Base-by-base conservation (phyloP, 2,113 vertebrate genomes). In the Cettia cetti region DNA sequence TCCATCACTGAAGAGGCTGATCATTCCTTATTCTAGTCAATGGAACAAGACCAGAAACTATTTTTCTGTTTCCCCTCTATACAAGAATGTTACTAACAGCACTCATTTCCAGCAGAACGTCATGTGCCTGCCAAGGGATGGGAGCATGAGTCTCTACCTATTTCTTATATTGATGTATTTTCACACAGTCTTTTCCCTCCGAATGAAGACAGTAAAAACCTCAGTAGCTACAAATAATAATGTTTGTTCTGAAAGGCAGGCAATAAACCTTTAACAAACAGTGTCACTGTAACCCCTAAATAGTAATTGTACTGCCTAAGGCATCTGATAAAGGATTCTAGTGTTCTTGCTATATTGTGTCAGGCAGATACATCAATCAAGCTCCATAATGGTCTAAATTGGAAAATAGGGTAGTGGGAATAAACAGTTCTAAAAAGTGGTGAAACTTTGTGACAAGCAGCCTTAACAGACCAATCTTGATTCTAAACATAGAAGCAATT, bases 401-500 rank as follows among this genome's bases (percentile, higher is more conserved):
- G 97, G 96, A 97, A 98, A 98, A 96, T 78, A 81, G 69, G 66
- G 85, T 72, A 95, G 77, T 86, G 89, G 94, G 96, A 97, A 97
- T 98, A 98, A 97, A 97, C 96, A 97, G 95, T 91, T 96, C 97
- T 84, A 97, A 89, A 97, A 97, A 96, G 97, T 98, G 97, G 97
- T 97, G 94, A 98, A 97, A 97, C 74, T 97, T 88, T 95, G 96
- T 97, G 95, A 97, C 96, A 96, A 92, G 96, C 86, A 93, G 97
- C 90, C 96, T 96, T 97, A 94, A 97, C 94, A 96, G 92, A 97
- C 94, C 97, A 97, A 98, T 98, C 97, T 98, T 98, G 97, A 97
- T 98, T 98, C 98, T 98, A 98, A 98, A 98, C 94, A 98, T 98
- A 98, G 98, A 97, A 98, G 96, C 97, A 98, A 98, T 98, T 98